Evolutionary conservation across 2,888 invertebrate genomes (phyloP), one percentile per base, ranked within the genome.

Genomic region (Nipponacmea schrenckii): DNA sequence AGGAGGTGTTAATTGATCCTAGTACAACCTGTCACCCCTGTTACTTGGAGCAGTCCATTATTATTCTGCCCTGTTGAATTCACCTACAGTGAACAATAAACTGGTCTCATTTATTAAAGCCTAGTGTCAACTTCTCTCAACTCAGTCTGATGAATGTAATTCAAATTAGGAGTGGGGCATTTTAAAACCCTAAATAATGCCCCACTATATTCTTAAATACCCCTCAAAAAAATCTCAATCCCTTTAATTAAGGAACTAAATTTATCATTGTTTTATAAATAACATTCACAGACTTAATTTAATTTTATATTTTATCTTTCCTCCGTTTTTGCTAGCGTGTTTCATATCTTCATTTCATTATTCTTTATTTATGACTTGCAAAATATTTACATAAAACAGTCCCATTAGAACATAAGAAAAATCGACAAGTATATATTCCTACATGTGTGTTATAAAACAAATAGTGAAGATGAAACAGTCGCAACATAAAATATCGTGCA

Each of bases 351-450:
- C 64, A 50, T 46, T 46, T 26, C 62, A 73, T 70, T 70, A 73
- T 73, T 68, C 64, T 73, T 73, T 70, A 73, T 73, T 73, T 73
- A 73, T 73, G 67, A 67, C 70, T 62, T 62, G 64, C 39, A 48
- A 56, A 46, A 44, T 71, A 73, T 73, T 73, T 73, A 68, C 70
- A 70, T 66, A 68, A 70, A 68, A 68, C 68, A 68, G 68, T 71
- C 67, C 71, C 67, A 64, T 56, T 67, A 64, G 63, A 64, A 24
- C 10, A 27, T 26, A 48, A 39, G 64, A 56, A 56, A 56, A 24
- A 56, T 24, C 20, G 24, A 56, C 20, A 10, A 8, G 24, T 20
- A 56, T 24, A 56, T 56, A 56, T 56, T 14, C 56, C 56, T 56
- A 20, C 56, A 56, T 56, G 20, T 39, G 39, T 10, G 39, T 39